Percentiles rank a stretch among this genome's conserved stretches.
Evolutionary conservation across 2,888 invertebrate species (phyloP).

Genomic region (Sminthurinus aureus): DNA sequence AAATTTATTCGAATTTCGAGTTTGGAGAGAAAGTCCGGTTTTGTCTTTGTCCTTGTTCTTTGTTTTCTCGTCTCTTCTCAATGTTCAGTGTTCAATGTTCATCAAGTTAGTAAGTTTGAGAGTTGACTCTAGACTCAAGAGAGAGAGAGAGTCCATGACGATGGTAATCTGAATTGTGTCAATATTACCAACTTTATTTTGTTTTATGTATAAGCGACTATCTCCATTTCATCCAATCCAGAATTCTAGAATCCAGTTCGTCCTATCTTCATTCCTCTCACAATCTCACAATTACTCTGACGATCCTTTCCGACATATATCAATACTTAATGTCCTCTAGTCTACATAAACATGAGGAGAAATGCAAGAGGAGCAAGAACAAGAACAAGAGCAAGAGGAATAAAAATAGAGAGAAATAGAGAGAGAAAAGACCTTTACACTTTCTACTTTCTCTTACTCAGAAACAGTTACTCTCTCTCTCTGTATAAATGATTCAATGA

Average conservation of each 20-base stretch:
- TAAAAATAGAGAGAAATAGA: background rate
- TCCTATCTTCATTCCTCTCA: background rate
- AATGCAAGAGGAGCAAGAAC: background rate
- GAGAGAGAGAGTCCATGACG: slow-evolving; percentile 11
- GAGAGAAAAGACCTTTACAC: background rate
- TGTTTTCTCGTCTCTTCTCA: too few relatives aligned
- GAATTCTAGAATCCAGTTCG: too few relatives aligned
- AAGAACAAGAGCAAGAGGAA: background rate
- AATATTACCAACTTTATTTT: slow-evolving; percentile 37
- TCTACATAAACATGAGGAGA: background rate
- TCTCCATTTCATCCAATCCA: slow-evolving; percentile 6
- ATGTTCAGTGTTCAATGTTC: too few relatives aligned
- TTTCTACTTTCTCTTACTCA: background rate
- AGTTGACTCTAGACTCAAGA: background rate
- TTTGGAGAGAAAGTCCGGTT: background rate
- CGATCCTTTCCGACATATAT: background rate
- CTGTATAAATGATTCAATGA: slow-evolving; percentile 36
- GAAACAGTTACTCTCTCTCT: background rate
- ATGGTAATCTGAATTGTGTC: slow-evolving; percentile 47
- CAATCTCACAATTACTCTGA: slow-evolving; percentile 18
- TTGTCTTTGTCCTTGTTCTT: background rate
- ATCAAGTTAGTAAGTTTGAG: too few relatives aligned
- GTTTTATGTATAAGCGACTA: slow-evolving; percentile 7
- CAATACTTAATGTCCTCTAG: background rate
- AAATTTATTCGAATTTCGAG: background rate